A percentile compares a stretch with the other conserved stretches of the same genome.
phyloP scores from a whole-genome alignment of 2,797 vertebrate genomes.

The Scarus forsteni region DNA sequence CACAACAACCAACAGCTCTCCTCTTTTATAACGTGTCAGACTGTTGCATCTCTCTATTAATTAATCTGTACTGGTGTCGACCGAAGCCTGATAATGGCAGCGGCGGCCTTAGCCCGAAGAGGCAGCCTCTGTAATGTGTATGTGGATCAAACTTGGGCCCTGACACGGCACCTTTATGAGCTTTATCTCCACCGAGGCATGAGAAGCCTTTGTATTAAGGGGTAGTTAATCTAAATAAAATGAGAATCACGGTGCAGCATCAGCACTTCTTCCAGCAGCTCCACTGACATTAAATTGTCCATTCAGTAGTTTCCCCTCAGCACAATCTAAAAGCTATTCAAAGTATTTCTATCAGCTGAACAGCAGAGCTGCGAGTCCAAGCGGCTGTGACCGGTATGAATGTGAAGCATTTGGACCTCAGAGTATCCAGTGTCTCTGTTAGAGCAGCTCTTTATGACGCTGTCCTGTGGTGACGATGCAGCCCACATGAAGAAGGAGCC shows the following conservation, averaged over 20 bases:
- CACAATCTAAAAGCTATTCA: conserved; percentile 75
- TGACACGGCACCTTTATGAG: conserved; percentile 77
- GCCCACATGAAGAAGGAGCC: neutral
- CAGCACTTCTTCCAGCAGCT: conserved; percentile 77
- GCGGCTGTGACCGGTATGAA: conserved; percentile 61
- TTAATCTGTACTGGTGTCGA: conserved; percentile 47
- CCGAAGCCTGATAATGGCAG: neutral
- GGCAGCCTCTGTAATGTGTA: conserved; percentile 13
- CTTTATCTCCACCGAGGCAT: conserved; percentile 73
- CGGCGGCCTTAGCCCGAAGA: neutral
- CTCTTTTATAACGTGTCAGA: conserved; percentile 32
- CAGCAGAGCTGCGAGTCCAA: conserved; percentile 58
- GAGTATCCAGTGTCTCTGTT: conserved; percentile 19
- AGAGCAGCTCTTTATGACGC: conserved; percentile 25
- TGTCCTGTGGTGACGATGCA: neutral
- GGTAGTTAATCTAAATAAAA: conserved; percentile 85
- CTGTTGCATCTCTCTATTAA: conserved; percentile 45
- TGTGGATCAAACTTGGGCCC: conserved; percentile 57
- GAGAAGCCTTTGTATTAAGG: conserved; percentile 77
- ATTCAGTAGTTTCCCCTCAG: conserved; percentile 71
- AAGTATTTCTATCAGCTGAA: conserved; percentile 63
- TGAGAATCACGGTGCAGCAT: conserved; percentile 76
- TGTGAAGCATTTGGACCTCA: conserved; percentile 28
- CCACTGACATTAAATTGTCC: conserved; percentile 81
- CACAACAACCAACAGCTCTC: conserved; percentile 28